A percentile compares a stretch with the other conserved stretches of the same genome.
Evolutionary conservation across 2,888 invertebrate genomes (phyloP).

Genomic region (Plagodis dolabraria): DNA sequence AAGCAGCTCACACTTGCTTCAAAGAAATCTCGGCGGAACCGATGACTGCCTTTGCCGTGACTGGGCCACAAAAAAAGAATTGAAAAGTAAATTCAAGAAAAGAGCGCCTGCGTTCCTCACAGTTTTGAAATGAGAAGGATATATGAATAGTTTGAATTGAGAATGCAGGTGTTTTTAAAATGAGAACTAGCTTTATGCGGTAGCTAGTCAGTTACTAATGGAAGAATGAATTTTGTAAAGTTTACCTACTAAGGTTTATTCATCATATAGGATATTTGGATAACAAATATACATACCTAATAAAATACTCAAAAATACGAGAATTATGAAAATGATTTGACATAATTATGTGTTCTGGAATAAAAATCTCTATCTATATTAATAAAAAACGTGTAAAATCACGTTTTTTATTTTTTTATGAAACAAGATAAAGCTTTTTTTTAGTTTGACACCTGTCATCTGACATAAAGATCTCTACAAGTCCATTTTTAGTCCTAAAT

Average conservation of each 20-base stretch:
- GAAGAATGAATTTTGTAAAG: constrained; percentile 14
- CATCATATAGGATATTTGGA: too few relatives aligned
- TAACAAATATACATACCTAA: too few relatives aligned
- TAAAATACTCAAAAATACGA: too few relatives aligned
- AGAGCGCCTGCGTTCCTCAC: constrained; percentile 48
- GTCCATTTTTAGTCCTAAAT: too few relatives aligned
- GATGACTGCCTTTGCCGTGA: constrained; percentile 20
- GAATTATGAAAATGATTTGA: too few relatives aligned
- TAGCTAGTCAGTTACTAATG: constrained; percentile 20
- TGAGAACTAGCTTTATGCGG: constrained; percentile 13
- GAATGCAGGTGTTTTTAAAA: constrained; percentile 32
- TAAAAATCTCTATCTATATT: too few relatives aligned
- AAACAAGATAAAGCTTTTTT: too few relatives aligned
- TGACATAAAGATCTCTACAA: too few relatives aligned
- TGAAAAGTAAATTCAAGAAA: constrained; percentile 35
- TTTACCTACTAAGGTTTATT: background rate
- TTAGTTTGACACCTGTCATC: too few relatives aligned
- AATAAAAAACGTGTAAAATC: too few relatives aligned
- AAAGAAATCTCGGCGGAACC: constrained; percentile 38
- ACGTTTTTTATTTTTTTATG: too few relatives aligned
- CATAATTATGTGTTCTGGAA: too few relatives aligned
- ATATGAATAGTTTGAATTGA: constrained; percentile 51
- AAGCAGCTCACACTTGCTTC: constrained; percentile 46
- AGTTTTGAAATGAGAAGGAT: constrained; percentile 57
- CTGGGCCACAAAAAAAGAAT: constrained; percentile 38